Evolutionary conservation across 2,113 vertebrate species (phyloP), one percentile per base, ranked within the genome.

Genomic region (Gasterosteus aculeatus): DNA sequence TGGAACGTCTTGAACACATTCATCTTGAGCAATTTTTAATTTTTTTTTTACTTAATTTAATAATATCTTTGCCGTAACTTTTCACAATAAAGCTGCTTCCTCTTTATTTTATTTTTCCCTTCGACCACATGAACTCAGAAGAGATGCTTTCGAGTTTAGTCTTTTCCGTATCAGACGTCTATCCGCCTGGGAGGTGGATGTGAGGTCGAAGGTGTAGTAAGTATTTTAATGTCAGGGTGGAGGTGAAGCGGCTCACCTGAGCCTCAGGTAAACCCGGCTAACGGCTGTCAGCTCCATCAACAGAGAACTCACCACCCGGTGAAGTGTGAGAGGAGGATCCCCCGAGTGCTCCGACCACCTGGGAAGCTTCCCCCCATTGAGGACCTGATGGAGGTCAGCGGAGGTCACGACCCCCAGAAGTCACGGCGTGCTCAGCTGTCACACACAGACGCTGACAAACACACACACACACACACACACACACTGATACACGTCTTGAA

Each of bases 341-440:
- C 49, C 44, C 31, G 10, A 3, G 62, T 10, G 60, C 14, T 54
- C 47, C 2, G 7, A 42, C 70, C 83, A 83, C 63, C 78, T 85
- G 83, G 4, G 35, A 38, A 6, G 35, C 35, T 38, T 78, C 67
- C 53, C 81, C 78, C 81, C n/a, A n/a, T n/a, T n/a, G 79, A 58
- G 33, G 69, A 78, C 59, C 57, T 19, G 49, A 63, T 78, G 31
- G 41, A 60, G 78, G 61, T 54, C 29, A 26, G 29, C 56, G 7
- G 39, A 33, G 78, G 77, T 75, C 83, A 11, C 2, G 72, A 89
- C 72, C 80, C 63, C 41, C 53, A 67, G 59, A 56, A 51, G 73
- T 65, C 83, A 74, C 4, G 81, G 69, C 77, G 75, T 58, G 72
- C 2, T 14, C 81, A 79, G 31, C 82, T 85, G 67, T 84, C 26